Percentiles rank a stretch among this genome's conserved stretches.
Conservation (phyloP, 2,797 vertebrate genomes). For the Rhincodon typus region DNA sequence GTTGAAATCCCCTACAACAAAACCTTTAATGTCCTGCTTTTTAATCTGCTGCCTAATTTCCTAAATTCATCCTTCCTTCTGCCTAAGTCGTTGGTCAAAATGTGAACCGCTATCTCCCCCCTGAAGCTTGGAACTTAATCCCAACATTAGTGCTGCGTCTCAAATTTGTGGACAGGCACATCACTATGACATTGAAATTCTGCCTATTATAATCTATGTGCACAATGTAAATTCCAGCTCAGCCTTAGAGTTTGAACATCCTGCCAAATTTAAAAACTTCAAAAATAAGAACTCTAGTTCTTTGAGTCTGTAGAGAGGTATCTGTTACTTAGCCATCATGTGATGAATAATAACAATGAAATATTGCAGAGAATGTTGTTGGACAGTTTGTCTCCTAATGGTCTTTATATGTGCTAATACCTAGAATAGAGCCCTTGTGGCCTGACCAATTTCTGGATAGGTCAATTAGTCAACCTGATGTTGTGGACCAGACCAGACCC, state of each 20-base stretch:
- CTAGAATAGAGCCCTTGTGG: not conserved
- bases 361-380: not conserved
- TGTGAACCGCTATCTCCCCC: no score
- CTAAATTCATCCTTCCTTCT: no score
- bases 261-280: not conserved
- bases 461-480: no score
- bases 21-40: no score
- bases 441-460: not conserved
- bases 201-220: not conserved
- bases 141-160: no score
- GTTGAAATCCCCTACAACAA: no score
- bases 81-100: no score
- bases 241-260: not conserved
- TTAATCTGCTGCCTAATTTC: no score
- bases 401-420: not conserved
- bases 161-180: no score
- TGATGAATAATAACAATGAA: not conserved
- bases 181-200: no score
- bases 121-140: no score
- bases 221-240: not conserved
- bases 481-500: no score
- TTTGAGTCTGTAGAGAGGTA: not conserved
- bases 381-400: not conserved
- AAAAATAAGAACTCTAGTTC: not conserved
- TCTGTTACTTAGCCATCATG: not conserved